Evolutionary conservation across 1,140 invertebrate species (phyloP).

Genomic region (roundworm (Caenorhabditis elegans)): DNA sequence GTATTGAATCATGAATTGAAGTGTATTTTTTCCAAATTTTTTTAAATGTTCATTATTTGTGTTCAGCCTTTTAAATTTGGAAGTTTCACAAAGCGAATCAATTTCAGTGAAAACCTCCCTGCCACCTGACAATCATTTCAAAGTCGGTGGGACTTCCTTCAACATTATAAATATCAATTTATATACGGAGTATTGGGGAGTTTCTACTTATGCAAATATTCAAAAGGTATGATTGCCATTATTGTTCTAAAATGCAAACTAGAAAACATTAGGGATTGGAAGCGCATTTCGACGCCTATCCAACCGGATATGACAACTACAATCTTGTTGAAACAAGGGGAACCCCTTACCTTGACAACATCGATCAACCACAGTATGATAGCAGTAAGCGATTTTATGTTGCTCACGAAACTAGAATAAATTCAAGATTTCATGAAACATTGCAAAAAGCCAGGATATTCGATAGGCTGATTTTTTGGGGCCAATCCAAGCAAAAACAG

Average conservation of each 20-base stretch:
- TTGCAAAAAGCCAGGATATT: no score
- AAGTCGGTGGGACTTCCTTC: neutral
- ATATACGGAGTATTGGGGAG: neutral
- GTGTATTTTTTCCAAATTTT: no score
- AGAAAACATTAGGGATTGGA: neutral
- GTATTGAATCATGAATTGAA: no score
- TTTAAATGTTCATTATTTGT: no score
- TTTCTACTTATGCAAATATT: neutral
- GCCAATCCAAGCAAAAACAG: no score
- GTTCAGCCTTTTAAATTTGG: no score
- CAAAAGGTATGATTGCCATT: neutral
- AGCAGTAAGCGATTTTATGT: neutral
- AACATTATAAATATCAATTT: neutral
- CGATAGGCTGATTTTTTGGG: no score
- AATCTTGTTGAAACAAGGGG: neutral
- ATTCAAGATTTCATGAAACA: no score
- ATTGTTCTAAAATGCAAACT: neutral
- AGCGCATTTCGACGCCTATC: neutral
- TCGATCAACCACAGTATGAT: neutral
- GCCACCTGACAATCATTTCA: neutral
- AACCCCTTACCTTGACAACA: neutral
- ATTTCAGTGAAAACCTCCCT: neutral
- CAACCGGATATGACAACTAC: neutral
- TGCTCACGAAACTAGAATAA: neutral
- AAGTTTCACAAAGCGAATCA: no score